These are phyloP conservation scores for Erynnis tages DNA, from an alignment of 2,888 invertebrate genomes.

Conservation along the genomic window DNA sequence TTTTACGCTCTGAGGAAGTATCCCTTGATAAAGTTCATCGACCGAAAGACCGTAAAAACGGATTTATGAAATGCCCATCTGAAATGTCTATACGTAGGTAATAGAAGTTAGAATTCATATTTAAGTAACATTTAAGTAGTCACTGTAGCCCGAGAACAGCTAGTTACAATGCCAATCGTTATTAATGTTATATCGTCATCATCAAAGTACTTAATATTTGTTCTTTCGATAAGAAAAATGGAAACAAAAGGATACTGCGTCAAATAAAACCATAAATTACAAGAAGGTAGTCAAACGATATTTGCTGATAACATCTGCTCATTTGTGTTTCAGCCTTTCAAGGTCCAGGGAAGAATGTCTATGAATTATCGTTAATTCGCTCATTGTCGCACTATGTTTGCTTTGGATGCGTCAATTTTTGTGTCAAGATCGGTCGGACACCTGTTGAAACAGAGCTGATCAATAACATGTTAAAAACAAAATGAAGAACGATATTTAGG, in stretches of 20 bases:
- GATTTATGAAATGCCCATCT: no score
- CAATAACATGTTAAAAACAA: not conserved
- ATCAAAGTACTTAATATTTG: no score
- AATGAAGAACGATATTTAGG: not conserved
- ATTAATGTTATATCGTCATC: no score
- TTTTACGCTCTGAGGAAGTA: no score
- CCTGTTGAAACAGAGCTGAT: slow-evolving; percentile 15
- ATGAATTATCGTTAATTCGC: slow-evolving; percentile 5
- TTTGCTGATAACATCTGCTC: slow-evolving; percentile 4
- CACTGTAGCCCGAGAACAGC: no score
- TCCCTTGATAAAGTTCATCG: no score
- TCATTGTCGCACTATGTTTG: slow-evolving; percentile 9
- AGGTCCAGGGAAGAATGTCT: slow-evolving; percentile 12
- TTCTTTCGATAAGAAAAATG: not conserved
- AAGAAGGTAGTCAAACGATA: not conserved
- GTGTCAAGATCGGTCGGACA: slow-evolving; percentile 21
- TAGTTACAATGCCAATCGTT: no score
- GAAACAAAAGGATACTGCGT: slow-evolving; percentile 3
- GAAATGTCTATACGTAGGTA: no score
- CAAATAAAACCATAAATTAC: slow-evolving; percentile 9
- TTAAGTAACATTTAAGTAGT: no score
- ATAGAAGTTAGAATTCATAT: no score
- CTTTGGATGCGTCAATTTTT: slow-evolving; percentile 4
- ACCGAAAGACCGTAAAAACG: no score
- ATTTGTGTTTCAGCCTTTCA: slow-evolving; percentile 8